These are phyloP conservation scores for Leptogaster cylindrica DNA, from an alignment of 2,888 invertebrate species.

Conservation along the genomic window DNA sequence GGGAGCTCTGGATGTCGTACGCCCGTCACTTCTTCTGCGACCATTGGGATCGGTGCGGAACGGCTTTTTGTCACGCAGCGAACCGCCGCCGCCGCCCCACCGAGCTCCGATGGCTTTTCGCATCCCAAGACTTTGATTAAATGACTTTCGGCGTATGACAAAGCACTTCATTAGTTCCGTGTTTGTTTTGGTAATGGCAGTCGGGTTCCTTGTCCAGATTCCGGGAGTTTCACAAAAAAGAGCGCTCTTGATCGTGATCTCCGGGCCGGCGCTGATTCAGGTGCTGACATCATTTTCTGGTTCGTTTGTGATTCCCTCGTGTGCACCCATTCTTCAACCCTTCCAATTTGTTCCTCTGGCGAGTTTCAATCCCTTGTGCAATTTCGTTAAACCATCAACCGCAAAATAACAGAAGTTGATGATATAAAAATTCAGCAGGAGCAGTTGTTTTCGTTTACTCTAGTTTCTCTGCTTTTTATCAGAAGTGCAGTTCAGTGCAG, in stretches of 20 bases:
- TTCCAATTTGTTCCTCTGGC: no score
- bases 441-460: no score
- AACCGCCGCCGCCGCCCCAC: not conserved
- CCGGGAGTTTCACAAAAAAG: not conserved
- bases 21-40: slow-evolving; percentile 21
- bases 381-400: no score
- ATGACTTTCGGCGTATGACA: slow-evolving; percentile 20
- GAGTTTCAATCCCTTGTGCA: no score
- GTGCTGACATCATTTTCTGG: not conserved
- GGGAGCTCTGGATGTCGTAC: slow-evolving; percentile 32
- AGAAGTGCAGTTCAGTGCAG: no score
- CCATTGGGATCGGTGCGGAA: slow-evolving; percentile 8
- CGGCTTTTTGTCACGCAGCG: slow-evolving; percentile 5
- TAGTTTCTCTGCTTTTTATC: no score
- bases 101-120: slow-evolving; percentile 14
- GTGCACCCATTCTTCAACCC: no score
- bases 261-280: no score
- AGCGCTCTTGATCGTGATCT: not conserved
- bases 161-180: slow-evolving; percentile 36
- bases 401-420: no score
- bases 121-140: slow-evolving; percentile 15
- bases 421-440: no score
- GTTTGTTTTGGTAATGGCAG: slow-evolving; percentile 25
- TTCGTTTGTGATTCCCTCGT: no score
- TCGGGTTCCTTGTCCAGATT: slow-evolving; percentile 3